phyloP scores from a whole-genome alignment of 1,140 invertebrate species.

The Chelonus insularis region DNA sequence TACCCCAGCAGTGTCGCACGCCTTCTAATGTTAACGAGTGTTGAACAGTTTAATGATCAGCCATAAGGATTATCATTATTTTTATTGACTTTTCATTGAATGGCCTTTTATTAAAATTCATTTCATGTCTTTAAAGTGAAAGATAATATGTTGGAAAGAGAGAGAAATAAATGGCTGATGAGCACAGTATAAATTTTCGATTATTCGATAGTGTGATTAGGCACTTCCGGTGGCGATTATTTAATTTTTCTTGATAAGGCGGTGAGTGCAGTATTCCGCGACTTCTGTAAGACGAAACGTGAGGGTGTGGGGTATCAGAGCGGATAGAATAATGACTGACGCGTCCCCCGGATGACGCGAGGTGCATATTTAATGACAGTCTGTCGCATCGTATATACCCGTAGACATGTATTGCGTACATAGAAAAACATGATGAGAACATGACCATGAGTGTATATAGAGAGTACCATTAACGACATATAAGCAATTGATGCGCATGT shows the following conservation, averaged over 20 bases:
- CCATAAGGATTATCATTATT: constrained; percentile 46
- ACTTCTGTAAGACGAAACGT: neutral
- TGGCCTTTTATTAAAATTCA: neutral
- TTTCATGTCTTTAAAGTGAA: neutral
- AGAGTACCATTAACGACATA: neutral
- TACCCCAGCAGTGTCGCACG: constrained; percentile 36
- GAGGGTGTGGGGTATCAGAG: constrained; percentile 30
- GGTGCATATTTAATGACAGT: constrained; percentile 53
- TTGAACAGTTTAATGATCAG: constrained; percentile 59
- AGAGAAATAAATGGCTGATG: no score
- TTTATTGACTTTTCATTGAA: constrained; percentile 31
- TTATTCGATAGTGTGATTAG: neutral
- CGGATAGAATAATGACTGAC: constrained; percentile 53
- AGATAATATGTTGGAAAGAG: no score
- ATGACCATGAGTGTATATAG: constrained; percentile 2
- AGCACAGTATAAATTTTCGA: neutral
- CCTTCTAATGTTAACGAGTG: constrained; percentile 36
- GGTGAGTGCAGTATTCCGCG: constrained; percentile 4
- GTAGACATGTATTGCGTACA: constrained; percentile 21
- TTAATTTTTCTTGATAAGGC: neutral
- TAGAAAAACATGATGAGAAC: neutral
- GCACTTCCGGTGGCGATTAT: neutral
- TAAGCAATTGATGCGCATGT: constrained; percentile 1
- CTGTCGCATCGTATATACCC: constrained; percentile 27
- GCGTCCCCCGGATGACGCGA: constrained; percentile 50